Conservation (phyloP, 2,797 vertebrate species). For the Sandelia bainsii region DNA sequence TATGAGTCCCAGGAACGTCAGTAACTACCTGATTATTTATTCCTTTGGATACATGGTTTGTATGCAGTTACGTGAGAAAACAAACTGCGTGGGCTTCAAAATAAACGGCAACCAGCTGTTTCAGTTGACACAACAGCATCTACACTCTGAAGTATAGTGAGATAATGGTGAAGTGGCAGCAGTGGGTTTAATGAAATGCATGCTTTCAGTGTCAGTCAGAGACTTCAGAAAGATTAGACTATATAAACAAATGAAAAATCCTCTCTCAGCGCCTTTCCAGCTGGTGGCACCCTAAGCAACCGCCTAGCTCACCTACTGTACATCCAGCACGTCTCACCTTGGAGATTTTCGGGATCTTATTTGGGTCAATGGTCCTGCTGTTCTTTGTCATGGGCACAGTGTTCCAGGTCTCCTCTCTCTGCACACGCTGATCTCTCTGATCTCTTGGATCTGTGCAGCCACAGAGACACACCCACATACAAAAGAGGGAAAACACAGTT, state of each 20-base stretch:
- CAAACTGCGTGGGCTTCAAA: neutral
- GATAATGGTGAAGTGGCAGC: too few relatives aligned
- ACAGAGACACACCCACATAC: neutral
- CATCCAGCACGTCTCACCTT: slow-evolving; percentile 86
- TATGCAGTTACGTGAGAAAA: too few relatives aligned
- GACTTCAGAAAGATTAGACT: neutral
- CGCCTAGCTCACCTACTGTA: neutral
- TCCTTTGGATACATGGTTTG: too few relatives aligned
- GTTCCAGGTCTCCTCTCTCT: slow-evolving; percentile 97
- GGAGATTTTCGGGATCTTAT: slow-evolving; percentile 98
- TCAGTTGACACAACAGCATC: neutral
- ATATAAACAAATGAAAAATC: neutral
- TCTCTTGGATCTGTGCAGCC: slow-evolving; percentile 65
- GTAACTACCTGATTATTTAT: too few relatives aligned
- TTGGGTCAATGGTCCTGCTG: slow-evolving; percentile 96
- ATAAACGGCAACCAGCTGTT: neutral
- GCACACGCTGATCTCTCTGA: slow-evolving; percentile 78
- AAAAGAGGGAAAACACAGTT: slow-evolving; percentile 1
- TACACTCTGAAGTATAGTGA: neutral
- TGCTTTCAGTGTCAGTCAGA: neutral
- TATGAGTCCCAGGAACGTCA: too few relatives aligned
- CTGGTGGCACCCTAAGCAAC: neutral
- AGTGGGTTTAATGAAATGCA: too few relatives aligned
- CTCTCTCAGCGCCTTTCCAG: neutral
- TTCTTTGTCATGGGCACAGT: slow-evolving; percentile 97